These are phyloP conservation scores for Caenorhabditis afra DNA, from an alignment of 2,888 invertebrate species.

Conservation along the genomic window DNA sequence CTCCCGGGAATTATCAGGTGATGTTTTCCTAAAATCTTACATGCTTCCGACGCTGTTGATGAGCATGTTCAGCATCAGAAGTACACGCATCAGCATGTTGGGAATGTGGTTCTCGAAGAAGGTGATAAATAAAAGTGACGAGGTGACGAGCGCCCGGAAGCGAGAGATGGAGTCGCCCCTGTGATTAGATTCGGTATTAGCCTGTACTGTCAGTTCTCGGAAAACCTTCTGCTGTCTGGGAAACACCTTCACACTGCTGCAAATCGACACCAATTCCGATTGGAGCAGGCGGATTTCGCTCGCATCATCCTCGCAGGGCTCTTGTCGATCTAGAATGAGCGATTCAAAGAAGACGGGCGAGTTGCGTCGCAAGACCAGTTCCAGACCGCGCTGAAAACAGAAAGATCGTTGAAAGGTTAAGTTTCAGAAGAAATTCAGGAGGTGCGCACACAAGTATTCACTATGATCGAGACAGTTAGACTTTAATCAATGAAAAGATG, in stretches of 20 bases:
- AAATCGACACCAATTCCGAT: slow-evolving; percentile 42
- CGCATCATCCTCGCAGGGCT: slow-evolving; percentile 30
- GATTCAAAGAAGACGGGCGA: slow-evolving; percentile 58
- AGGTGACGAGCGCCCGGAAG: slow-evolving; percentile 61
- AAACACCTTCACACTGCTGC: slow-evolving; percentile 53
- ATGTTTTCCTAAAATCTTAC: too few species aligned
- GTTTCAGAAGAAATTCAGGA: too few species aligned
- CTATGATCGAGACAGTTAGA: slow-evolving; percentile 47
- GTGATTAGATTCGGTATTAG: slow-evolving; percentile 18
- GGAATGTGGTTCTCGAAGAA: too few species aligned
- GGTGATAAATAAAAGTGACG: slow-evolving; percentile 51
- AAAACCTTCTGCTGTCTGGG: slow-evolving; percentile 59
- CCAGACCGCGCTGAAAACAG: slow-evolving; percentile 55
- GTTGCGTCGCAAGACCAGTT: slow-evolving; percentile 45
- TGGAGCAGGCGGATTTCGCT: slow-evolving; percentile 47
- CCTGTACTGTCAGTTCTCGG: slow-evolving; percentile 43
- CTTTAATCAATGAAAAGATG: neutral
- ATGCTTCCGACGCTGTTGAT: slow-evolving; percentile 83
- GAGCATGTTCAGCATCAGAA: slow-evolving; percentile 63
- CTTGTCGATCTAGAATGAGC: slow-evolving; percentile 57
- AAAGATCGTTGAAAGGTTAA: too few species aligned
- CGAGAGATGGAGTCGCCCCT: slow-evolving; percentile 19
- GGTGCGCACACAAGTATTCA: slow-evolving; percentile 69
- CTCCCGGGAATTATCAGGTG: too few species aligned
- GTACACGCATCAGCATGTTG: slow-evolving; percentile 33